A percentile compares a stretch with the other conserved stretches of the same genome.
phyloP scores from a whole-genome alignment of 2,797 vertebrate species.

The Buceros bicornis region DNA sequence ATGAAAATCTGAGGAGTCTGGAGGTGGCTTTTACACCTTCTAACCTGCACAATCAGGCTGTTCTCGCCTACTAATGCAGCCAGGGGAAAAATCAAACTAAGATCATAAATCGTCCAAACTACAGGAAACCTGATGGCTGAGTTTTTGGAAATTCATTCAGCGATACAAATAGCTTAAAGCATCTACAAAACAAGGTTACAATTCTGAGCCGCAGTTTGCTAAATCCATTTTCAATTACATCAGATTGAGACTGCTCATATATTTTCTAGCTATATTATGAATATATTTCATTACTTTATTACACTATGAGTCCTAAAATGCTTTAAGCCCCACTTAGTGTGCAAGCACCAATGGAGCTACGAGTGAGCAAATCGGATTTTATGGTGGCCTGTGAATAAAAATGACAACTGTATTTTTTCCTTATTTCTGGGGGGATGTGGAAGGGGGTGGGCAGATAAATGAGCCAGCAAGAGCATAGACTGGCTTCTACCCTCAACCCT shows the following conservation, averaged over 20 bases:
- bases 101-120: neutral
- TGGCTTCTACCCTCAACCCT: neutral
- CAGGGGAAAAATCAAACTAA: neutral
- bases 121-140: neutral
- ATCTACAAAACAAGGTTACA: conserved; percentile 1
- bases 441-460: neutral
- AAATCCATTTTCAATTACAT: conserved; percentile 24
- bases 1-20: neutral
- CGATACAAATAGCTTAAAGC: neutral
- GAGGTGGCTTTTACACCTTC: neutral
- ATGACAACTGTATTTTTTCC: neutral
- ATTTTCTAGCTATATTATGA: conserved; percentile 7
- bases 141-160: conserved; percentile 6
- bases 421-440: neutral
- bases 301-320: neutral
- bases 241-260: neutral
- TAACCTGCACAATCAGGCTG: neutral
- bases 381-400: neutral
- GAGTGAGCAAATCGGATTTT: neutral
- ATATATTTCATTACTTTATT: conserved; percentile 33
- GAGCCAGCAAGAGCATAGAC: neutral
- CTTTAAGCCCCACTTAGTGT: neutral
- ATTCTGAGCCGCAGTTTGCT: neutral
- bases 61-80: neutral
- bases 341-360: neutral